Conservation (phyloP, 1,140 invertebrate species). For the Caenorhabditis latens region DNA sequence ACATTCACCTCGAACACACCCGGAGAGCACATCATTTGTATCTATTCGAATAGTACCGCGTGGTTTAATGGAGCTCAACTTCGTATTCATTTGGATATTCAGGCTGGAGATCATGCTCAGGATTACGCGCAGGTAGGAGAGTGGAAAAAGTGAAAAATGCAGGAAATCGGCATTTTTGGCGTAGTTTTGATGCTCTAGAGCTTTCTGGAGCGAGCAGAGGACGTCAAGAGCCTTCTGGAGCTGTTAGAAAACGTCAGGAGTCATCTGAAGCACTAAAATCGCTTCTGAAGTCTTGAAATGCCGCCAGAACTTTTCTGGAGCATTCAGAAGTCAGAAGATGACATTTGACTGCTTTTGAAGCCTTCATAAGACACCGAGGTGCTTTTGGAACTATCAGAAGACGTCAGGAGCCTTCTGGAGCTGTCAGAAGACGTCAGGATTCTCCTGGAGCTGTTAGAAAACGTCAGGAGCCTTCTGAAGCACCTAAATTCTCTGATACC, state of each 20-base stretch:
- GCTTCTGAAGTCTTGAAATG: too few relatives aligned
- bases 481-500: too few relatives aligned
- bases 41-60: conserved; percentile 92
- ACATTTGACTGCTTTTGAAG: too few relatives aligned
- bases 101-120: conserved; percentile 98
- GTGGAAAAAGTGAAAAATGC: too few relatives aligned
- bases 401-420: neutral
- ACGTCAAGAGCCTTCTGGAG: neutral
- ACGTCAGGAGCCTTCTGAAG: neutral
- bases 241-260: too few relatives aligned
- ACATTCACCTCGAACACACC: conserved; percentile 96
- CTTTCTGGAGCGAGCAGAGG: neutral
- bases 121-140: conserved; percentile 86
- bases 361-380: too few relatives aligned
- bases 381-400: neutral
- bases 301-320: too few relatives aligned
- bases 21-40: conserved; percentile 96
- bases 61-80: conserved; percentile 96
- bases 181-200: too few relatives aligned
- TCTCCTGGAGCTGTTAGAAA: neutral
- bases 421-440: neutral
- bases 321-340: too few relatives aligned
- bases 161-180: neutral
- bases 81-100: conserved; percentile 96
- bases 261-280: neutral